Evolutionary conservation across 2,888 invertebrate species (phyloP), one percentile per base, ranked within the genome.

Genomic region (Heterodera filipjevi): DNA sequence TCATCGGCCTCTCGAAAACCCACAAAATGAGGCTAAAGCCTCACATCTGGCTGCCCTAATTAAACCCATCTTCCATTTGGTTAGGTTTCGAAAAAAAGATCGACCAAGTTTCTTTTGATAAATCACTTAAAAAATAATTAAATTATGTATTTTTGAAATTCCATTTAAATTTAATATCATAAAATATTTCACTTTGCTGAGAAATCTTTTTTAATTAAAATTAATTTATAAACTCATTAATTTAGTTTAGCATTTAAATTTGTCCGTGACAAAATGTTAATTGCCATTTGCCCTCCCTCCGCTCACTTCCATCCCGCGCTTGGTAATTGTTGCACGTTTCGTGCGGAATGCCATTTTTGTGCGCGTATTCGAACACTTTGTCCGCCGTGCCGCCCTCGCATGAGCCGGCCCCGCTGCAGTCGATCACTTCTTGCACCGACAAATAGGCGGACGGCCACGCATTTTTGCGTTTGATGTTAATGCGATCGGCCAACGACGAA

Each of bases 321-420:
- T 91, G 91, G 83, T 91, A 91, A 86, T 91, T 91, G 85, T 91
- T 91, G 85, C 91, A 91, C 1, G 91, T 91, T 80, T 91, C 91
- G 82, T 91, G 91, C 32, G 90, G 90, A 71, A 91, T 90, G 64
- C 91, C 91, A 76, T 89, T 84, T 30, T 89, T 83, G 80, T 91
- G 89, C 5, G 91, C 91, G 83, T 91, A 91, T 70, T 89, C 81
- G 84, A 90, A 91, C 19, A 91, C 91, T 6, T 86, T 89, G 6
- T 88, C 82, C 75, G 90, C 84, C 81, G 88, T 87, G 68, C 89
- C 89, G 30, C 90, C 90, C 76, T 87, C 84, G 82, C 91, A 91
- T 19, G 88, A 86, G 5, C 91, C 91, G 14, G 91, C 90, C 59
- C 87, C 84, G 27, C 78, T 64, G 84, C 91, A 91, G 84, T 91